Evolutionary conservation across 2,888 invertebrate species (phyloP).

Genomic region (Pycnomerus fuliginosus): DNA sequence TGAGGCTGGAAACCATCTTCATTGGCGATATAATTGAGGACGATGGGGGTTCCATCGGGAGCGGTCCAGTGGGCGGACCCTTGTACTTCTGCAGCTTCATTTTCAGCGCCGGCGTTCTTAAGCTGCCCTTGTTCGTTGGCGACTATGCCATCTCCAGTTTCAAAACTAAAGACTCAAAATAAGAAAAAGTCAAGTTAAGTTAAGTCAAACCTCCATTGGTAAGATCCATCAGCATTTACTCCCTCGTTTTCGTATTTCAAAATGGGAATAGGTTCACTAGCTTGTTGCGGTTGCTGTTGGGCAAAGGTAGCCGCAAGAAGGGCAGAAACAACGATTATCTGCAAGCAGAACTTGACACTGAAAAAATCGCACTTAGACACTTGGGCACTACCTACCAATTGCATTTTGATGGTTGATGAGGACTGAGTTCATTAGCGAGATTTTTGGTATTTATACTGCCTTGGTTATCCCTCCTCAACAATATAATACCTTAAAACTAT

Average conservation of each 20-base stretch:
- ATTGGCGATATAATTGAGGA: slow-evolving; percentile 66
- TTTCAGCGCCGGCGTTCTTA: slow-evolving; percentile 50
- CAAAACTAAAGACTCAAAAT: slow-evolving; percentile 54
- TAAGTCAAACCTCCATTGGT: slow-evolving; percentile 59
- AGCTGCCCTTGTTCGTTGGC: slow-evolving; percentile 62
- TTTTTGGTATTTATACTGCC: slow-evolving; percentile 24
- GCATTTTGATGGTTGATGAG: slow-evolving; percentile 19
- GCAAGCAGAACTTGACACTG: too few species aligned
- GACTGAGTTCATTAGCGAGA: slow-evolving; percentile 15
- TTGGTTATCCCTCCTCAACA: slow-evolving; percentile 22
- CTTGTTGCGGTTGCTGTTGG: slow-evolving; percentile 29
- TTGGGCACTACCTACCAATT: slow-evolving; percentile 24
- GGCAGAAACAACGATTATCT: slow-evolving; percentile 19
- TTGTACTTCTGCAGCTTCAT: slow-evolving; percentile 55
- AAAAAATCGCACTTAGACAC: background rate
- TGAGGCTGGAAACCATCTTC: slow-evolving; percentile 69
- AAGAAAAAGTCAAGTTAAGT: too few species aligned
- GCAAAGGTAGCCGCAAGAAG: slow-evolving; percentile 8
- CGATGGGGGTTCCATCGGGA: slow-evolving; percentile 65
- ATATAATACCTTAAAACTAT: slow-evolving; percentile 27
- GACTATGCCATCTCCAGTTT: slow-evolving; percentile 72
- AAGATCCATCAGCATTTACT: slow-evolving; percentile 63
- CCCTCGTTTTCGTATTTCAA: slow-evolving; percentile 62
- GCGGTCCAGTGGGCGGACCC: slow-evolving; percentile 69
- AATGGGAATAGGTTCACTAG: slow-evolving; percentile 59